These are phyloP conservation scores for Oryctes rhinoceros DNA, from an alignment of 1,140 invertebrate genomes.

Conservation along the genomic window DNA sequence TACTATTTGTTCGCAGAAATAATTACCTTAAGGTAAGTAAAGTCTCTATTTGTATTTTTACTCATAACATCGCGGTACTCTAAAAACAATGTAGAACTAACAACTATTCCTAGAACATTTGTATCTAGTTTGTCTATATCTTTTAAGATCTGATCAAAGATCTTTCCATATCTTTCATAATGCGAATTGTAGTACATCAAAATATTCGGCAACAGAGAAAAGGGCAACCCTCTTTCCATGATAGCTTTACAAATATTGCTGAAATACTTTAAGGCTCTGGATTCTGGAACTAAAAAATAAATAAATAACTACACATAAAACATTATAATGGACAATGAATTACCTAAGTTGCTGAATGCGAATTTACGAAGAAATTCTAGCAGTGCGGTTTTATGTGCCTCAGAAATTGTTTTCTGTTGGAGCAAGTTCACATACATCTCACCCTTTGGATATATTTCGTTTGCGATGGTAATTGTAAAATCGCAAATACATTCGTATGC, in stretches of 20 bases:
- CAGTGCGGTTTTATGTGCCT: neutral
- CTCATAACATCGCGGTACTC: neutral
- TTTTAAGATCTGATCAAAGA: neutral
- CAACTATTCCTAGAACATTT: neutral
- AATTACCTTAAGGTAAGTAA: neutral
- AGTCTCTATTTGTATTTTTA: neutral
- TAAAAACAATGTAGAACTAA: neutral
- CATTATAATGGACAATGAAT: neutral
- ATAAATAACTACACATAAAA: neutral
- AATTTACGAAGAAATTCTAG: neutral
- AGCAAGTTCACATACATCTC: neutral
- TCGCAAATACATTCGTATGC: constrained; percentile 23
- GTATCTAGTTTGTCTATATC: neutral
- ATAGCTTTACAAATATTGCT: neutral
- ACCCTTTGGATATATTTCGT: neutral
- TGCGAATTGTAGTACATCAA: neutral
- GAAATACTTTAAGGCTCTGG: neutral
- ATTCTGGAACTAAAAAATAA: neutral
- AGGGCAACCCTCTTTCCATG: neutral
- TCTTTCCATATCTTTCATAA: neutral
- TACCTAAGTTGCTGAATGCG: neutral
- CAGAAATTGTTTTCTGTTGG: neutral
- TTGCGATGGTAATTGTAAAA: neutral
- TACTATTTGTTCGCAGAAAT: neutral
- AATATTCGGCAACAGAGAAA: neutral